Conservation (phyloP, 2,113 vertebrate species). For the Colius striatus region DNA sequence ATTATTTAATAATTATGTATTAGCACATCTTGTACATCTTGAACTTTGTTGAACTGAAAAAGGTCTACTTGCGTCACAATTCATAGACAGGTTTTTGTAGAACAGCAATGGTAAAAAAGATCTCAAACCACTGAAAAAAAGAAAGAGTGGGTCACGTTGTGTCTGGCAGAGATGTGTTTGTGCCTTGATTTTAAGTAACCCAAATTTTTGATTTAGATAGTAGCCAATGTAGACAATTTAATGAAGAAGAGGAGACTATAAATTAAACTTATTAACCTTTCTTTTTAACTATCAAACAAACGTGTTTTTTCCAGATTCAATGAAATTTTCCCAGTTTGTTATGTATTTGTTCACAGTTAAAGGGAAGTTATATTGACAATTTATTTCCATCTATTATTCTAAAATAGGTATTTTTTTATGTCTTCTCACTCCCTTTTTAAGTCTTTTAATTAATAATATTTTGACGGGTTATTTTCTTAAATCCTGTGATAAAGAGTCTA, state of each 20-base stretch:
- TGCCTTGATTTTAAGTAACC: neutral
- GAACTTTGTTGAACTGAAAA: neutral
- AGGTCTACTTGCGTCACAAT: neutral
- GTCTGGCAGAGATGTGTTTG: neutral
- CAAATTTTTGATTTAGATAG: neutral
- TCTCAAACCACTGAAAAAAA: neutral
- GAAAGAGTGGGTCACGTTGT: fast-evolving
- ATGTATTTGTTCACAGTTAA: neutral
- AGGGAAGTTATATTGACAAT: neutral
- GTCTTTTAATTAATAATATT: neutral
- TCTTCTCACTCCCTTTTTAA: neutral
- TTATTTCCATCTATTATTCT: neutral
- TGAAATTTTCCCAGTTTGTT: neutral
- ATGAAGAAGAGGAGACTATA: neutral
- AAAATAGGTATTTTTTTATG: neutral
- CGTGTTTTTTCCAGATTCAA: neutral
- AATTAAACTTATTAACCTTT: neutral
- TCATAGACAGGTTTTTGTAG: neutral
- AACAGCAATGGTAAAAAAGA: neutral
- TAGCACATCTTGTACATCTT: neutral
- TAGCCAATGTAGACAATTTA: neutral
- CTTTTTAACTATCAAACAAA: neutral
- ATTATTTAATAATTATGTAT: neutral
- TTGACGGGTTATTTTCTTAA: neutral
- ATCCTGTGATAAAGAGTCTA: neutral